These are phyloP conservation scores for Autographa gamma DNA, from an alignment of 2,888 invertebrate species.

Conservation along the genomic window DNA sequence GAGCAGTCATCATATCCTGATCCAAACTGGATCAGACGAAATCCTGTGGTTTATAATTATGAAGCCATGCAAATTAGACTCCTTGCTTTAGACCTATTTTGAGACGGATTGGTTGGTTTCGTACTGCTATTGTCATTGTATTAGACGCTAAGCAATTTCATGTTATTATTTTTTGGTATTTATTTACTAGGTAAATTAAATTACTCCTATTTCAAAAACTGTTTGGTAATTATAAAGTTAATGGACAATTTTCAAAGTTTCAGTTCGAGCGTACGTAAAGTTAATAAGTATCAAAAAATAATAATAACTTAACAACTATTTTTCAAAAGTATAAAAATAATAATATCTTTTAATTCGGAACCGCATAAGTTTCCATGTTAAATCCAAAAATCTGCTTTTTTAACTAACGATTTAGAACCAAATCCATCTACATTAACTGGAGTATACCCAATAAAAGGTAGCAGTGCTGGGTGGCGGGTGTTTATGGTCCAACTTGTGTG, in stretches of 20 bases:
- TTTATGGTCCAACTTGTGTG: conserved; percentile 72
- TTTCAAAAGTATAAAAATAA: no score
- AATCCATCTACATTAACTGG: conserved; percentile 39
- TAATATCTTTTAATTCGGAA: no score
- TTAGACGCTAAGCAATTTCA: conserved; percentile 19
- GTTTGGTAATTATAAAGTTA: no score
- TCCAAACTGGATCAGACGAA: conserved; percentile 42
- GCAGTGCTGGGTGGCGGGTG: conserved; percentile 70
- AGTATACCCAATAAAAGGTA: conserved; percentile 60
- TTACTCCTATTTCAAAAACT: no score
- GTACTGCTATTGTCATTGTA: conserved; percentile 8
- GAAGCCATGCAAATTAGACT: conserved; percentile 48
- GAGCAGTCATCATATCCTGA: conserved; percentile 45
- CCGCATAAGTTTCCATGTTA: no score
- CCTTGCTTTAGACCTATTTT: conserved; percentile 29
- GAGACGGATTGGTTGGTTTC: conserved; percentile 26
- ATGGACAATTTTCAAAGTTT: no score
- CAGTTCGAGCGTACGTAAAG: no score
- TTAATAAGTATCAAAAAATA: no score
- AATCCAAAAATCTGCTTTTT: not conserved
- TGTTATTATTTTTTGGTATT: not conserved
- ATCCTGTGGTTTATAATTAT: conserved; percentile 53
- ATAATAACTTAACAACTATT: no score
- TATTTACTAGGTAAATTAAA: not conserved
- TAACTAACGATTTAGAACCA: conserved; percentile 11